These are phyloP conservation scores for Progne subis DNA, from an alignment of 2,113 vertebrate genomes.

Conservation along the genomic window DNA sequence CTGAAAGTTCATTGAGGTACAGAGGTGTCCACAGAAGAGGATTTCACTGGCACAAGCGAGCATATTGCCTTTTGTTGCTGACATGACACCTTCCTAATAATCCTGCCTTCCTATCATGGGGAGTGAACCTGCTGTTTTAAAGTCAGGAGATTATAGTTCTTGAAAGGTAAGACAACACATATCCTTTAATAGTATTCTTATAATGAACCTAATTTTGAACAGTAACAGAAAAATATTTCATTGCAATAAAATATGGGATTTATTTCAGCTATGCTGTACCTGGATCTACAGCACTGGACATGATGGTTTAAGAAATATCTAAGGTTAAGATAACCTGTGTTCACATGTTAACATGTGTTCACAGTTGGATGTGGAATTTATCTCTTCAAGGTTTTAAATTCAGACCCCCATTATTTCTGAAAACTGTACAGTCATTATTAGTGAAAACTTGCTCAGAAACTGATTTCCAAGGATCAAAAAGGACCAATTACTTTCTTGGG, in stretches of 20 bases:
- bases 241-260: not conserved
- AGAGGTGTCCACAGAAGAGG: not conserved
- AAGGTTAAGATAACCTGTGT: not conserved
- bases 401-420: not conserved
- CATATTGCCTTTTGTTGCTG: not conserved
- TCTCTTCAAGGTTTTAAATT: not conserved
- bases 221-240: not conserved
- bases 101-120: not conserved
- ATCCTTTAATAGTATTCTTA: not conserved
- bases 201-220: not conserved
- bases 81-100: not conserved
- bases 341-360: fast-evolving
- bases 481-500: not conserved
- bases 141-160: not conserved
- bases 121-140: not conserved
- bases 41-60: not conserved
- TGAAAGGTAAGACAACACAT: not conserved
- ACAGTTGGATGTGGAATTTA: not conserved
- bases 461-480: not conserved
- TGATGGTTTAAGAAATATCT: not conserved
- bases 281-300: not conserved
- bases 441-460: not conserved
- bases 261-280: not conserved
- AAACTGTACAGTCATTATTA: not conserved
- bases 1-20: not conserved